phyloP scores from a whole-genome alignment of 2,888 invertebrate species.

The Drosophila yooni region DNA sequence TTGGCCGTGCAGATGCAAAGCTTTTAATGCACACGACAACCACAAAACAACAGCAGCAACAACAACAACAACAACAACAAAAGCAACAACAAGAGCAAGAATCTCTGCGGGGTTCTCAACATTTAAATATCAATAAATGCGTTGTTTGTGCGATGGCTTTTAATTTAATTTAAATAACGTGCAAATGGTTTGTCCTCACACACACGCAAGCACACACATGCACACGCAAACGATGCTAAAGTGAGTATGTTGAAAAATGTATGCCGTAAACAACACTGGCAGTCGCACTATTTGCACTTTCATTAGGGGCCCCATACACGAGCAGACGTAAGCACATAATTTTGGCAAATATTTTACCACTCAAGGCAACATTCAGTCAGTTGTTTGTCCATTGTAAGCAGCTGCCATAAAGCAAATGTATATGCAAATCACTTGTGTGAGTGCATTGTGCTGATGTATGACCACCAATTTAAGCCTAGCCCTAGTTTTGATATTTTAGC shows the following conservation, averaged over 20 bases:
- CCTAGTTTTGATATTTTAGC: slow-evolving; percentile 60
- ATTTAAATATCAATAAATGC: slow-evolving; percentile 78
- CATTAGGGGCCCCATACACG: slow-evolving; percentile 40
- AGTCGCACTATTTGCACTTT: slow-evolving; percentile 65
- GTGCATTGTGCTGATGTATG: slow-evolving; percentile 31
- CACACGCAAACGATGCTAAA: background rate
- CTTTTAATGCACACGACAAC: slow-evolving; percentile 74
- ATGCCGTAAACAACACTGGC: slow-evolving; percentile 59
- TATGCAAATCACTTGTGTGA: slow-evolving; percentile 42
- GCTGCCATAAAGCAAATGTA: slow-evolving; percentile 53
- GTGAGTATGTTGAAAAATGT: slow-evolving; percentile 47
- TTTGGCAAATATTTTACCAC: slow-evolving; percentile 66
- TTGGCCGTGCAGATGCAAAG: slow-evolving; percentile 67
- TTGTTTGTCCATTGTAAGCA: slow-evolving; percentile 56
- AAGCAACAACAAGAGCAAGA: slow-evolving; percentile 9
- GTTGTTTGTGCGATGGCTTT: slow-evolving; percentile 68
- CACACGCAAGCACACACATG: background rate
- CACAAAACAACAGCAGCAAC: slow-evolving; percentile 53
- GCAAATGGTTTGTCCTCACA: slow-evolving; percentile 10
- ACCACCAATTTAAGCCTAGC: slow-evolving; percentile 44
- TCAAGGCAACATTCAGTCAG: slow-evolving; percentile 58
- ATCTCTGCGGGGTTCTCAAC: slow-evolving; percentile 36
- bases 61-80: slow-evolving; percentile 24
- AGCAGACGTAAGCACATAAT: slow-evolving; percentile 27
- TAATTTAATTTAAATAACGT: slow-evolving; percentile 76